Base-by-base conservation (phyloP, 1,140 invertebrate species). In the Drosophila persimilis region DNA sequence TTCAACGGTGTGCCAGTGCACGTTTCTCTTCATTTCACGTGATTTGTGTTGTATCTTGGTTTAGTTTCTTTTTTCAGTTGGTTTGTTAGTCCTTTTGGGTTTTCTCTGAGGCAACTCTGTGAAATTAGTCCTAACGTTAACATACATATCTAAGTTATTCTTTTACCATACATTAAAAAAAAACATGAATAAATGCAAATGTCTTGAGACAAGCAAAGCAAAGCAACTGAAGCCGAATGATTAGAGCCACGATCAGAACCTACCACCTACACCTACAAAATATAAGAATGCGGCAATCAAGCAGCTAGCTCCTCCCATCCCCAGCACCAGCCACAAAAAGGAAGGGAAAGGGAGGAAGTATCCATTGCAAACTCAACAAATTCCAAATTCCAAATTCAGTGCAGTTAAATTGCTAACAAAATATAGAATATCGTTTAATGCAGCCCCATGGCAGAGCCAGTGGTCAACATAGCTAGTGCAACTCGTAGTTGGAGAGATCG, bases 1-100 rank as follows among this genome's bases (percentile, higher is more conserved):
- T 69, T 71, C 7, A 46, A 62, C 52, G 66, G 80, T 77, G 80
- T 80, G 80, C 73, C 73, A 86, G 67, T 85, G 80, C 80, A 85
- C 81, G 80, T 70, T 73, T 41, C 58, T 55, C 60, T 57, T 50
- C 9, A 11, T 15, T 55, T 64, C 35, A 47, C 41, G 47, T 60
- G 52, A 47, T 65, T 76, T 73, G 59, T 85, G 60, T 62, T 74
- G 64, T 80, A 55, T 26, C 50, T 72, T 62, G 13, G n/a, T 51
- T 66, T 46, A 2, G 52, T 69, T 60, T 53, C 29, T 62, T 22
- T 62, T 73, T 51, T 39, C 29, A 13, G 35, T 39, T 39, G 11
- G 35, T 39, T 39, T 39, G 35, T 39, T 39, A 13, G 11, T 13
- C 3, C 3, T 50, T 50, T 24, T 50, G 17, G 11, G 44, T 52